Base-by-base conservation (phyloP, 2,797 vertebrate genomes). In the Bovichtus diacanthus region DNA sequence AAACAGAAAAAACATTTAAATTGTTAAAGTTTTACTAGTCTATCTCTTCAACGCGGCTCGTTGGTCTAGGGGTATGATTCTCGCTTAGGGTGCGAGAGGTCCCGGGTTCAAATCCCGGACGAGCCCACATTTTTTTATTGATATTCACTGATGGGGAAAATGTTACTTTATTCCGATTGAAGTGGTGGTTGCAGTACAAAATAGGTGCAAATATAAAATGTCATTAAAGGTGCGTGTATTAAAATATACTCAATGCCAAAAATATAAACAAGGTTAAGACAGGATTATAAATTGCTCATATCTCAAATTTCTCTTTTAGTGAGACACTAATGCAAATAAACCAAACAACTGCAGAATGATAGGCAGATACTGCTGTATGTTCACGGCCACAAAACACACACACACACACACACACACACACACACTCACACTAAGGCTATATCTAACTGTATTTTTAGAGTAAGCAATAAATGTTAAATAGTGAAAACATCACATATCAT, bases 61-160 rank as follows among this genome's bases (percentile, higher is more conserved):
- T 94, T 94, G 93, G 93, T 94, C 93, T 94, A 94, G 93, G 92
- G 93, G 93, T 93, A 94, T 94, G 93, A 94, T 94, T 94, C 93
- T 94, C 93, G 93, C 93, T 94, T 94, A 92, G 93, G 93, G 93
- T 94, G 93, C 92, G 93, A 94, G 93, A 94, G 93, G 93, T 94
- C 93, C 93, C 93, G 93, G 91, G 92, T 93, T 94, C 92, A 93
- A 94, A 92, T 93, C 92, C 92, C 93, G 92, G 93, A 93, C 92
- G 92, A 93, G 93, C 93, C 92, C 92, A 1, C 0, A 0, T 2
- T 31, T 67, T 65, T 23, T 1, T 15, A 9, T 15, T 0, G 3
- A 60, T 27, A 29, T 6, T 29, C 2, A 25, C 3, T 8, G n/a
- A n/a, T n/a, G n/a, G n/a, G n/a, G n/a, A n/a, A 12, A 0, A 44